Evolutionary conservation across 1,140 invertebrate genomes (phyloP), one percentile per base, ranked within the genome.

Genomic region (Danaus melanippus): DNA sequence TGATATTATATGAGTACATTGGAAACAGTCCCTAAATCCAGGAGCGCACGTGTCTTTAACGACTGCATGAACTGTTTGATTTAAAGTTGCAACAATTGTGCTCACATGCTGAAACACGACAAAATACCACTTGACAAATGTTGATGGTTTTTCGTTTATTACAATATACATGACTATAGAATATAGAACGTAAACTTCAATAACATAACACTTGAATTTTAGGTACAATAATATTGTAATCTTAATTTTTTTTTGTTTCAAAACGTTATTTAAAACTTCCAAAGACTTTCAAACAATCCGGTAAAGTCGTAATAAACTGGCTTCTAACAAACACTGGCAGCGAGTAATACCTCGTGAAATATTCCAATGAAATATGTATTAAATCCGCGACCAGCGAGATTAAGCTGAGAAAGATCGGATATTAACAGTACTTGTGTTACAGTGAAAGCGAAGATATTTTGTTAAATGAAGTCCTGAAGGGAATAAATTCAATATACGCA

Each of bases 361-460:
- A 83, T 80, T 76, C 73, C 79, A 85, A 85, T 85, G 78, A 85
- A 85, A 85, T 84, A 82, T 82, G 81, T 84, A 84, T 84, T 84
- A 85, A 85, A 77, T 67, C 71, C 69, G 70, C 69, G 74, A 64
- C 68, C 66, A 66, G 65, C 62, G 68, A 75, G 75, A 81, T 85
- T 77, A 84, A 81, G 74, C 70, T 65, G 67, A 58, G 59, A 53
- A 61, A 68, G 70, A 79, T 76, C 66, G 66, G 71, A 80, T 82
- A 79, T 80, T 82, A 80, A 74, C 50, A 59, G 58, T 41, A 48
- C 56, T 12, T 5, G 48, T 7, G 8, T 0, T 43, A 64, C 74
- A 72, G n/a, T 55, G 42, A n/a, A 9, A 64, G 71, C 62, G 32
- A 57, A 44, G 12, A 15, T 53, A 46, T 52, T 32, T 44, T 39